These are phyloP conservation scores for Anthophora plumipes DNA, from an alignment of 2,888 invertebrate genomes.

Conservation along the genomic window DNA sequence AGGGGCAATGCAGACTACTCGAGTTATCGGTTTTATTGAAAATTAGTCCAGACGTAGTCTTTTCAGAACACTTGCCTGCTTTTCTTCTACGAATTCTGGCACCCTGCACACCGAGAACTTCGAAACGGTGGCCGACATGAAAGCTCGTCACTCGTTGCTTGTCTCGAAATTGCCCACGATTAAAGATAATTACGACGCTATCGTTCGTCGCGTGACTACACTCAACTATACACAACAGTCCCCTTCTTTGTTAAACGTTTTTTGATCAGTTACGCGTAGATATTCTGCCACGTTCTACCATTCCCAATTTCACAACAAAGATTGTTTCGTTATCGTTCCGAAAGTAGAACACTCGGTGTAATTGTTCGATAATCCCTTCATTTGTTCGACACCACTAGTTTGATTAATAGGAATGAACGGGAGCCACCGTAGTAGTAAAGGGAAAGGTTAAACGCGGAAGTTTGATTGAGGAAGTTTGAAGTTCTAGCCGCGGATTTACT, in stretches of 20 bases:
- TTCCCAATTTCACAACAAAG: no score
- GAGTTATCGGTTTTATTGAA: slow-evolving; percentile 72
- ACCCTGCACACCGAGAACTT: slow-evolving; percentile 16
- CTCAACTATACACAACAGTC: slow-evolving; percentile 36
- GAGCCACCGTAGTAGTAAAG: neutral
- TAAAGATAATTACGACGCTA: slow-evolving; percentile 67
- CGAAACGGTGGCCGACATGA: slow-evolving; percentile 26
- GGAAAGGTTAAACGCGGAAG: slow-evolving; percentile 1
- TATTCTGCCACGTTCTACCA: slow-evolving; percentile 26
- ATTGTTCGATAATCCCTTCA: slow-evolving; percentile 49
- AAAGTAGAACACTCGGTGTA: neutral
- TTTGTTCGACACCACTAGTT: slow-evolving; percentile 33
- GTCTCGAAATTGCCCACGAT: slow-evolving; percentile 60
- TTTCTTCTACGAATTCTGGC: slow-evolving; percentile 28
- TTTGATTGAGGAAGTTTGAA: slow-evolving; percentile 22
- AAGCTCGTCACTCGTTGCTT: slow-evolving; percentile 40
- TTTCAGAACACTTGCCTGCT: slow-evolving; percentile 53
- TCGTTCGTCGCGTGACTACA: slow-evolving; percentile 33
- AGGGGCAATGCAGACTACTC: slow-evolving; percentile 53
- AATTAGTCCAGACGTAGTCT: slow-evolving; percentile 61
- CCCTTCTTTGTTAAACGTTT: slow-evolving; percentile 60
- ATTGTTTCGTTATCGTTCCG: neutral
- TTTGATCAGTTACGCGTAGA: slow-evolving; percentile 51
- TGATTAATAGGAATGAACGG: slow-evolving; percentile 43
- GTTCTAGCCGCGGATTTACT: slow-evolving; percentile 17